phyloP scores from a whole-genome alignment of 2,888 invertebrate genomes.

The Zygaena filipendulae region DNA sequence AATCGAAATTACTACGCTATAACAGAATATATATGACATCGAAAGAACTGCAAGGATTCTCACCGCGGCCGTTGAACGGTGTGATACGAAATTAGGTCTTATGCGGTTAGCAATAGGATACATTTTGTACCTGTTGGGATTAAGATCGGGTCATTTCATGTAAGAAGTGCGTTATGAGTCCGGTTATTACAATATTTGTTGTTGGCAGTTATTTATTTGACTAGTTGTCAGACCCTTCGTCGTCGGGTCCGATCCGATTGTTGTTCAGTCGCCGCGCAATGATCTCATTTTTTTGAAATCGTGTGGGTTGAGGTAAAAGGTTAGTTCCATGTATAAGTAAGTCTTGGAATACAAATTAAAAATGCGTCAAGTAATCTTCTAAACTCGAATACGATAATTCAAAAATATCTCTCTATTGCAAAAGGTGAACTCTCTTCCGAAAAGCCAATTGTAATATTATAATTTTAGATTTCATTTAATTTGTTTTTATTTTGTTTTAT shows the following conservation, averaged over 20 bases:
- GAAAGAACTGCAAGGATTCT: conserved; percentile 39
- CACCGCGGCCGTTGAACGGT: conserved; percentile 29
- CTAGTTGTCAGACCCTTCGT: conserved; percentile 38
- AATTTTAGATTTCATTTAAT: too few species aligned
- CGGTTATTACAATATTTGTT: conserved; percentile 63
- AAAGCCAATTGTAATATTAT: too few species aligned
- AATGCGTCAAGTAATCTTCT: too few species aligned
- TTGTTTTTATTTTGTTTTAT: too few species aligned
- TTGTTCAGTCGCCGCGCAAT: conserved; percentile 34
- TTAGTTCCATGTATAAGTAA: conserved; percentile 30
- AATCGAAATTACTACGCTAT: conserved; percentile 25
- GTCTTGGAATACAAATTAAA: too few species aligned
- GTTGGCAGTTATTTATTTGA: conserved; percentile 56
- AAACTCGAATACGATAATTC: too few species aligned
- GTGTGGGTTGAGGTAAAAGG: too few species aligned
- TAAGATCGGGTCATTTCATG: conserved; percentile 22
- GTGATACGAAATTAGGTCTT: conserved; percentile 32
- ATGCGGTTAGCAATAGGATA: conserved; percentile 24
- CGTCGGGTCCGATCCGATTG: conserved; percentile 33
- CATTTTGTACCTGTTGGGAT: conserved; percentile 32
- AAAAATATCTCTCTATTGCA: too few species aligned
- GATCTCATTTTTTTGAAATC: conserved; percentile 28
- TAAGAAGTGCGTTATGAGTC: conserved; percentile 23
- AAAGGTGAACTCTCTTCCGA: too few species aligned
- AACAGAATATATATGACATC: conserved; percentile 37